A percentile compares a stretch with the other conserved stretches of the same genome.
These are phyloP conservation scores for Hydrotaea diabolus DNA, from an alignment of 2,888 invertebrate genomes.

Conservation along the genomic window DNA sequence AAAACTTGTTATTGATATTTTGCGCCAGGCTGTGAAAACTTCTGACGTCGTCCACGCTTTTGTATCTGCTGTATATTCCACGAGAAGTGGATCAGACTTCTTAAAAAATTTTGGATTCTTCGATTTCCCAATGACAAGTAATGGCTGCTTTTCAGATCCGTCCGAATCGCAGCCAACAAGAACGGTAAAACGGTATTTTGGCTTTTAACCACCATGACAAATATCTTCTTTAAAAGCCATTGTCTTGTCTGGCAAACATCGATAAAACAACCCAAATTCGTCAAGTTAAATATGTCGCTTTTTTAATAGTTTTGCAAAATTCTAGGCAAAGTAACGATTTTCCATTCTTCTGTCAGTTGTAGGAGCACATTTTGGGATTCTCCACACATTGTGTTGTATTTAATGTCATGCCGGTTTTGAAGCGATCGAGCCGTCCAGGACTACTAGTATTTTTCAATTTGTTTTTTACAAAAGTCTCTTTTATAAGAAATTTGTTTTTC, in stretches of 20 bases:
- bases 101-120: constrained; percentile 31
- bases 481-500: not conserved
- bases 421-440: not conserved
- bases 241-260: not conserved
- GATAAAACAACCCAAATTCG: not conserved
- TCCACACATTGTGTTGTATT: not conserved
- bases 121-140: constrained; percentile 23
- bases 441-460: too few relatives aligned
- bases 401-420: constrained; percentile 6
- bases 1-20: not conserved
- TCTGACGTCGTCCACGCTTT: constrained; percentile 35
- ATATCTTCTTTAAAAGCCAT: constrained; percentile 16
- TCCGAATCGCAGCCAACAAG: constrained; percentile 15
- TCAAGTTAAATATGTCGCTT: not conserved
- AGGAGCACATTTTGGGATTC: not conserved
- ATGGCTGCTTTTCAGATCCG: not conserved
- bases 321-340: not conserved
- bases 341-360: not conserved
- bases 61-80: not conserved
- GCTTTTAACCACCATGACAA: constrained; percentile 1
- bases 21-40: constrained; percentile 1
- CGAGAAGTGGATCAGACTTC: not conserved
- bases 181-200: constrained; percentile 8
- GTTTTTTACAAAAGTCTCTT: not conserved
- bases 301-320: not conserved